Evolutionary conservation across 2,113 vertebrate species (phyloP).

Genomic region (Hirundichthys speculiger): DNA sequence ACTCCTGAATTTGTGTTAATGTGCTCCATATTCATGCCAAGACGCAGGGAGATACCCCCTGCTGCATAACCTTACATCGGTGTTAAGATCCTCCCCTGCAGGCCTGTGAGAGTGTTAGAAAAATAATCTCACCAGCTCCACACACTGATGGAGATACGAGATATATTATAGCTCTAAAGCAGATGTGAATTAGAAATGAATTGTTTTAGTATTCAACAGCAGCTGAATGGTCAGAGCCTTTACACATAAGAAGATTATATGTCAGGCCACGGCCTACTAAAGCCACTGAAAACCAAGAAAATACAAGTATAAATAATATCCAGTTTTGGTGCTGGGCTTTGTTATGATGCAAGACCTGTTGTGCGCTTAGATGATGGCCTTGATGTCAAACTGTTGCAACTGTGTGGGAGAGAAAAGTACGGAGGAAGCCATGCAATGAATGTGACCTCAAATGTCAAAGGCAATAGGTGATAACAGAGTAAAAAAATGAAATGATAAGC

Average conservation of each 20-base stretch:
- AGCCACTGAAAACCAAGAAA: neutral
- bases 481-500: neutral
- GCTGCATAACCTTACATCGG: conserved; percentile 26
- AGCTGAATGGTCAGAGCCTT: neutral
- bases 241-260: neutral
- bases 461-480: conserved; percentile 1
- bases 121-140: conserved; percentile 20
- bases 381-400: conserved; percentile 2
- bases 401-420: conserved; percentile 25
- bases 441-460: conserved; percentile 19
- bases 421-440: conserved; percentile 12
- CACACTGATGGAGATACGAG: conserved; percentile 7
- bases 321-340: conserved; percentile 5
- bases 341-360: neutral
- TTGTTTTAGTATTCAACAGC: conserved; percentile 4
- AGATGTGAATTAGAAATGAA: conserved; percentile 6
- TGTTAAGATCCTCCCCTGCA: conserved; percentile 30
- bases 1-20: neutral
- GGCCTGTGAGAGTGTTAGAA: conserved; percentile 17
- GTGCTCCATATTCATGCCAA: conserved; percentile 10
- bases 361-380: conserved; percentile 3
- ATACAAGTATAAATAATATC: neutral
- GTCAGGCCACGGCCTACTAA: conserved; percentile 8
- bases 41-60: conserved; percentile 16
- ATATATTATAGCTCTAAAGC: conserved; percentile 3